Evolutionary conservation across 2,888 invertebrate genomes (phyloP).

Genomic region (Habroteleia sp.): DNA sequence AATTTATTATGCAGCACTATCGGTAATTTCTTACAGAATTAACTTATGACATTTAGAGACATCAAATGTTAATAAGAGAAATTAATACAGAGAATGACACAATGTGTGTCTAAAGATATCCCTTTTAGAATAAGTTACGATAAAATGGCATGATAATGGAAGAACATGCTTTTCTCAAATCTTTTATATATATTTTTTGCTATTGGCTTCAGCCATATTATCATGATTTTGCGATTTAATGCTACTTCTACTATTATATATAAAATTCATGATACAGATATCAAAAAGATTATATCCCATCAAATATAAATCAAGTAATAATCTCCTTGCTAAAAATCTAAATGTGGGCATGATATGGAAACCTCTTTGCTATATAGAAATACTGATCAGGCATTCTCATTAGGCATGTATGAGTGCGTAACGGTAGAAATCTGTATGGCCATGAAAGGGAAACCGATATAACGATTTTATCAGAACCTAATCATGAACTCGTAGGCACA

Average conservation of each 20-base stretch:
- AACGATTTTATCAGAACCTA: no score
- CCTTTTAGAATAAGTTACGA: slow-evolving; percentile 15
- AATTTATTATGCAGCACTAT: slow-evolving; percentile 35
- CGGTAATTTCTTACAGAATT: slow-evolving; percentile 43
- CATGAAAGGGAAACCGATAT: no score
- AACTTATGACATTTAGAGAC: slow-evolving; percentile 56
- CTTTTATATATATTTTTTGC: no score
- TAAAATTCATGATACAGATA: neutral
- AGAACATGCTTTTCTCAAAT: no score
- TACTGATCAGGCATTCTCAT: no score
- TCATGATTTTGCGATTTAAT: slow-evolving; percentile 8
- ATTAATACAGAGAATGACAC: slow-evolving; percentile 50
- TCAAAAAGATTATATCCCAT: slow-evolving; percentile 13
- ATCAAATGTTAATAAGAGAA: slow-evolving; percentile 61
- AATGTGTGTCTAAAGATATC: slow-evolving; percentile 13
- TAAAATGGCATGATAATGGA: slow-evolving; percentile 27
- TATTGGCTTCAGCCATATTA: neutral
- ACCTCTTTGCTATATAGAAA: no score
- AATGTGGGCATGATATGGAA: no score
- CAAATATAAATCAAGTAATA: slow-evolving; percentile 9
- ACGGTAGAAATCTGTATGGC: no score
- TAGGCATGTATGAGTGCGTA: no score
- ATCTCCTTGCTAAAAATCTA: neutral
- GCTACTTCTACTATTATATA: neutral
- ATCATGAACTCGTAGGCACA: no score